Evolutionary conservation across 2,888 invertebrate species (phyloP), one percentile per base, ranked within the genome.

Genomic region (Nezara viridula): DNA sequence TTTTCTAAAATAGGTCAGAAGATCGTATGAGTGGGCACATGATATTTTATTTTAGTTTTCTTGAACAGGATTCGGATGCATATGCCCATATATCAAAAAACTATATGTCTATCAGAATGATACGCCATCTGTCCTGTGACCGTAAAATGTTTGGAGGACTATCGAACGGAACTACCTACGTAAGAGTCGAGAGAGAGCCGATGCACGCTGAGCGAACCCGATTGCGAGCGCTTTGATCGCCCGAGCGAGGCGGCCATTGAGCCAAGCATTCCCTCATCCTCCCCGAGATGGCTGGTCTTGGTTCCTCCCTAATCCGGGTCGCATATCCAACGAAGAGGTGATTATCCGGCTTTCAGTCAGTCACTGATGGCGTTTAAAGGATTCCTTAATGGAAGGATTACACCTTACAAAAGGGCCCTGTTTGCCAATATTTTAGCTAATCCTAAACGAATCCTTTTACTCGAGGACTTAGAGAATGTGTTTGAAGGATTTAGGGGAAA

Each of bases 301-400:
- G 24, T 19, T 55, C 55, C n/a, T 55, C 55, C 24, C 24, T 55
- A 55, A 55, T 24, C 55, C 55, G 55, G n/a, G 55, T 55, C 55
- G 55, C 55, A 55, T 55, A 55, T 55, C 55, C 55, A 55, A 55
- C 55, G 24, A 55, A 55, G 55, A n/a, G 55, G 55, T 55, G 55
- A 55, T 55, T 55, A 55, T 55, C 55, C 55, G 55, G 55, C 24
- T 55, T 55, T 55, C 55, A 55, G 55, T 55, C 55, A 55, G 55
- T 55, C 55, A 55, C 55, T 55, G 55, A 55, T 55, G 55, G 55
- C 55, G n/a, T 55, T 55, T 55, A 55, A 55, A 55, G 55, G 55
- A 55, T 9, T 24, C 55, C 55, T 55, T 55, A 55, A 55, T 55
- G 55, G 55, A 55, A n/a, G 55, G 55, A 55, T 55, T 55, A 55